Evolutionary conservation across 2,888 invertebrate species (phyloP).

Genomic region (Scaptomyza tumidula): DNA sequence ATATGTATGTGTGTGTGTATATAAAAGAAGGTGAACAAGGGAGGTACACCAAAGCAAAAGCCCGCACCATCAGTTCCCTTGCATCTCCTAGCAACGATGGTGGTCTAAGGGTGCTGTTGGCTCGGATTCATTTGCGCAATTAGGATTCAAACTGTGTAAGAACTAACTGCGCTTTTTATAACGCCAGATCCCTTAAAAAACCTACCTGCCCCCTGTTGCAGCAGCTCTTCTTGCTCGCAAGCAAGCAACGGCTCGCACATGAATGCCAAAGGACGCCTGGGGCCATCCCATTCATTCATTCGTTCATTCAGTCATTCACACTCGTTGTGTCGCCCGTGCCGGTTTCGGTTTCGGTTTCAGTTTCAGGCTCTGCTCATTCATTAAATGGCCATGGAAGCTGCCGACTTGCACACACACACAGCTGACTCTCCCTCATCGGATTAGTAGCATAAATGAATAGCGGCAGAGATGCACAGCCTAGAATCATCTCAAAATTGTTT

Average conservation of each 20-base stretch:
- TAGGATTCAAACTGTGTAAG: conserved; percentile 58
- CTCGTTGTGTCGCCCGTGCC: conserved; percentile 39
- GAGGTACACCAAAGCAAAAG: not conserved
- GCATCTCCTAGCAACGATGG: conserved; percentile 16
- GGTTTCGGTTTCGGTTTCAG: conserved; percentile 27
- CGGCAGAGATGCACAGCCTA: conserved; percentile 23
- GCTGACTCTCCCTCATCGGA: conserved; percentile 66
- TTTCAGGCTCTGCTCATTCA: conserved; percentile 60
- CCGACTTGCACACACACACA: conserved; percentile 34
- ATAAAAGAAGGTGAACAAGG: not conserved
- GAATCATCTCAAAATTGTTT: not conserved
- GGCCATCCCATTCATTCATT: conserved; percentile 27
- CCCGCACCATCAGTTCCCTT: conserved; percentile 39
- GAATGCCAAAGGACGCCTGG: conserved; percentile 48
- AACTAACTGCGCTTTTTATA: conserved; percentile 59
- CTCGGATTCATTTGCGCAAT: conserved; percentile 56
- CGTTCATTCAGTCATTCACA: conserved; percentile 50
- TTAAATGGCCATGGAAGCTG: conserved; percentile 51
- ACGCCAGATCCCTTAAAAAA: conserved; percentile 14
- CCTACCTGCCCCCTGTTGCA: not conserved
- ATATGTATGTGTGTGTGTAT: conserved; percentile 1
- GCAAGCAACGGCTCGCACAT: conserved; percentile 31
- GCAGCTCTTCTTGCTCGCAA: conserved; percentile 1
- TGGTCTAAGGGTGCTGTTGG: conserved; percentile 25
- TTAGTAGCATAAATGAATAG: conserved; percentile 71